Evolutionary conservation across 2,797 vertebrate species (phyloP).

Genomic region (Scomberomorus guttatus): DNA sequence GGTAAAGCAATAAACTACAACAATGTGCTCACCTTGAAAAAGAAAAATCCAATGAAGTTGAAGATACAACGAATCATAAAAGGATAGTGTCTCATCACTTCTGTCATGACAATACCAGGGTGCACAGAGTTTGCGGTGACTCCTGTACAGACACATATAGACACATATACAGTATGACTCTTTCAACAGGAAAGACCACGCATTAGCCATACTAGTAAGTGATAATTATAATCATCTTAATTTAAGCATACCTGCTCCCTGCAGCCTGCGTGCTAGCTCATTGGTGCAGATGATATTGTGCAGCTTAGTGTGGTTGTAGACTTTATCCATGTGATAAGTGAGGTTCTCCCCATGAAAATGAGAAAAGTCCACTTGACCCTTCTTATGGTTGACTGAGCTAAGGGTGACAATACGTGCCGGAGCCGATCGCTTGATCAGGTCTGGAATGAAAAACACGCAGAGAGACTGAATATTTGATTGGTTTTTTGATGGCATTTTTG

Average conservation of each 20-base stretch:
- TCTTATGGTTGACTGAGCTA: slow-evolving; percentile 84
- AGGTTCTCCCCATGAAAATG: slow-evolving; percentile 86
- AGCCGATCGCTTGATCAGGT: slow-evolving; percentile 84
- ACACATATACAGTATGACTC: slow-evolving; percentile 2
- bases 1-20: not conserved
- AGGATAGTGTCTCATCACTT: slow-evolving; percentile 85
- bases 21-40: slow-evolving; percentile 88
- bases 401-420: slow-evolving; percentile 88
- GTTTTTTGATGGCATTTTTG: too few species aligned
- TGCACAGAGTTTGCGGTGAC: slow-evolving; percentile 88
- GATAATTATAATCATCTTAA: not conserved
- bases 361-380: slow-evolving; percentile 79
- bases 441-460: slow-evolving; percentile 67
- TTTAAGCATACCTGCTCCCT: slow-evolving; percentile 85
- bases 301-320: slow-evolving; percentile 90
- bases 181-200: not conserved
- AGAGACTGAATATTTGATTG: not conserved
- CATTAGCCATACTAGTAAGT: not conserved
- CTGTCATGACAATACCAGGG: slow-evolving; percentile 88
- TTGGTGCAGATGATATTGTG: slow-evolving; percentile 89
- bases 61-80: slow-evolving; percentile 65
- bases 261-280: slow-evolving; percentile 87
- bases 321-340: not conserved
- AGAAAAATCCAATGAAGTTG: slow-evolving; percentile 83
- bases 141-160: slow-evolving; percentile 73